phyloP scores from a whole-genome alignment of 1,140 invertebrate species.

The Zaprionus taronus region DNA sequence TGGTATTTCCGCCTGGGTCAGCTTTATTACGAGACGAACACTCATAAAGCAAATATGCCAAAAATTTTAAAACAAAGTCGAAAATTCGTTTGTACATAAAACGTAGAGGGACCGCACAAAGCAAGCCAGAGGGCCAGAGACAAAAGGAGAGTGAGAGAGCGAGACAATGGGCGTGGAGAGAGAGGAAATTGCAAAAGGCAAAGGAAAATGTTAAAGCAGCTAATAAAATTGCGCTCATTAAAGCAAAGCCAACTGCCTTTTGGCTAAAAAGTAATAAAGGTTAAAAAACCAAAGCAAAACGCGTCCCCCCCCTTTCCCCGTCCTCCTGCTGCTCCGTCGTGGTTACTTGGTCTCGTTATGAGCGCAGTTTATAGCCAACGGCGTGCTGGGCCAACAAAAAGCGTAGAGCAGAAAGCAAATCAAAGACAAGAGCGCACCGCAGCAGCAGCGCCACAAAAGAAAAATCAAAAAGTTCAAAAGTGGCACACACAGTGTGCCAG shows the following conservation, averaged over 20 bases:
- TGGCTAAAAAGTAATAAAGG: constrained; percentile 71
- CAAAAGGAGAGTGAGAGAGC: background rate
- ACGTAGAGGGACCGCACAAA: constrained; percentile 1
- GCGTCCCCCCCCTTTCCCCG: background rate
- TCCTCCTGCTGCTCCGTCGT: background rate
- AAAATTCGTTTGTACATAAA: constrained; percentile 62
- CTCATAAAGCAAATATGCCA: constrained; percentile 59
- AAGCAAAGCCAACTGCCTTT: constrained; percentile 74
- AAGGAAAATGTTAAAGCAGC: constrained; percentile 61
- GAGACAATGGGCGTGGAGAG: background rate
- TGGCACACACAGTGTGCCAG: constrained; percentile 33
- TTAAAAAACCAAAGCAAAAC: constrained; percentile 61
- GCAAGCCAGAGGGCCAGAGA: background rate
- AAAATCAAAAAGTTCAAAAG: constrained; percentile 69
- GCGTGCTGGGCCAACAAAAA: constrained; percentile 34
- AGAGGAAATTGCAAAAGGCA: constrained; percentile 8
- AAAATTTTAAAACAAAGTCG: constrained; percentile 59
- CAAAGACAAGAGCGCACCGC: constrained; percentile 70
- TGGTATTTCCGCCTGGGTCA: constrained; percentile 20
- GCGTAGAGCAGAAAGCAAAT: constrained; percentile 45
- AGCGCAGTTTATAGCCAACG: constrained; percentile 41
- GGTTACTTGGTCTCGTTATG: constrained; percentile 47
- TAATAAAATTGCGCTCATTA: constrained; percentile 80
- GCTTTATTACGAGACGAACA: constrained; percentile 41
- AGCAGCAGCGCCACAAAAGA: constrained; percentile 59